phyloP scores from a whole-genome alignment of 2,888 invertebrate genomes.

The Teleiodes luculella region DNA sequence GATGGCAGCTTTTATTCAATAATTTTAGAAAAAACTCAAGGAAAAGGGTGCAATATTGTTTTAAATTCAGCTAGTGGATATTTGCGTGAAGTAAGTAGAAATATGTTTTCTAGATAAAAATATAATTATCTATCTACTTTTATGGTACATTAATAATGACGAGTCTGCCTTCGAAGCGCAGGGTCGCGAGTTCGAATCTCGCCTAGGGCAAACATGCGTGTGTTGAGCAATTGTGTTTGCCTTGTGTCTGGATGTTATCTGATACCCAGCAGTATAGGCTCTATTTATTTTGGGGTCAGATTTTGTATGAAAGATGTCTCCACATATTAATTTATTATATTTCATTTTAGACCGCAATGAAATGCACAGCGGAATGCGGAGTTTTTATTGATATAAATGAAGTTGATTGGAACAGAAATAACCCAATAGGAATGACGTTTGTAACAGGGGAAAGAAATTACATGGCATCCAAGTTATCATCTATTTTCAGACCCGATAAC shows the following conservation, averaged over 20 bases:
- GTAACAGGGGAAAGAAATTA: conserved; percentile 29
- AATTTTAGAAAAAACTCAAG: conserved; percentile 17
- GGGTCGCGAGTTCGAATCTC: too few species aligned
- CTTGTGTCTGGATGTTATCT: too few species aligned
- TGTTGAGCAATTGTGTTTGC: too few species aligned
- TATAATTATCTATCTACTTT: too few species aligned
- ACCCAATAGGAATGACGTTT: conserved; percentile 35
- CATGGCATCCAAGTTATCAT: conserved; percentile 27
- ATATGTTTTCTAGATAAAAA: too few species aligned
- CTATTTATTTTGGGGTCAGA: too few species aligned
- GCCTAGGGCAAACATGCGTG: too few species aligned
- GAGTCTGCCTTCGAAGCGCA: too few species aligned
- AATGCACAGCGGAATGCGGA: neutral
- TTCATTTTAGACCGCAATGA: conserved; percentile 14
- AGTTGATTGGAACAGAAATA: conserved; percentile 35
- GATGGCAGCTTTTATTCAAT: conserved; percentile 25
- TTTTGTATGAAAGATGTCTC: too few species aligned
- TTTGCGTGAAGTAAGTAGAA: conserved; percentile 38
- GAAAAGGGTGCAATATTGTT: conserved; percentile 30
- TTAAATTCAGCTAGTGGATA: conserved; percentile 36
- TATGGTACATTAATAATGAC: too few species aligned
- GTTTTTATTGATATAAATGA: conserved; percentile 31
- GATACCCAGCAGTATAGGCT: too few species aligned
- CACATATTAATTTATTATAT: too few species aligned
- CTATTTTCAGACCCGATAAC: conserved; percentile 36